Base-by-base conservation (phyloP, 2,797 vertebrate genomes). In the Sebastes jordani region DNA sequence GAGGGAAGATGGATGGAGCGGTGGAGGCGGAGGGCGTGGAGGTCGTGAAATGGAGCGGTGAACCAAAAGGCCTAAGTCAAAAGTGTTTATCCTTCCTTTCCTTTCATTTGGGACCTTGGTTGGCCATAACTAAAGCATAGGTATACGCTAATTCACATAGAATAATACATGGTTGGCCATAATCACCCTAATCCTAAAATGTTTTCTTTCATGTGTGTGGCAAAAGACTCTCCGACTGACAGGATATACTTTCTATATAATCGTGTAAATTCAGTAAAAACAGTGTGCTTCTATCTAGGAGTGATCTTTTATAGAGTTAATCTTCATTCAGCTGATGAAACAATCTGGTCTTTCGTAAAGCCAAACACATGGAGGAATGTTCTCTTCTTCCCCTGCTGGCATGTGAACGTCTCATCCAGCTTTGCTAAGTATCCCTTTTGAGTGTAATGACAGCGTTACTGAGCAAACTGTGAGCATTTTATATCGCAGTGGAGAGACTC, bases 381-480 rank as follows among this genome's bases (percentile, higher is more conserved):
- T 90, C 78, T 86, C 74, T 7, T 90, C 78, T 82, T 83, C 80
- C 59, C 66, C 62, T 68, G 29, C 81, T 91, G 89, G 85, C 85
- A 86, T 11, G 63, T 79, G 67, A 91, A 90, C 74, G 4, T 80
- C 83, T 93, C 82, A 93, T 93, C 89, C 88, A 78, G 36, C 76
- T 78, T 81, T 71, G 75, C 86, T 91, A 94, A 93, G 83, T 88
- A 89, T 92, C 86, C 76, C 86, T 90, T 91, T 71, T 83, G 86
- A 88, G 67, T 34, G 80, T 93, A 93, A 94, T 93, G 80, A 93
- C 85, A 91, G 85, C 59, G 73, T 92, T 89, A 88, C 84, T 78
- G 74, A 79, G 84, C 81, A 82, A 87, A 88, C 78, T 56, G 71
- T 81, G 78, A 73, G 60, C 82, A 81, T 88, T 92, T 92, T 87